These are phyloP conservation scores for Acanthurus tractus DNA, from an alignment of 2,797 vertebrate species.

Conservation along the genomic window DNA sequence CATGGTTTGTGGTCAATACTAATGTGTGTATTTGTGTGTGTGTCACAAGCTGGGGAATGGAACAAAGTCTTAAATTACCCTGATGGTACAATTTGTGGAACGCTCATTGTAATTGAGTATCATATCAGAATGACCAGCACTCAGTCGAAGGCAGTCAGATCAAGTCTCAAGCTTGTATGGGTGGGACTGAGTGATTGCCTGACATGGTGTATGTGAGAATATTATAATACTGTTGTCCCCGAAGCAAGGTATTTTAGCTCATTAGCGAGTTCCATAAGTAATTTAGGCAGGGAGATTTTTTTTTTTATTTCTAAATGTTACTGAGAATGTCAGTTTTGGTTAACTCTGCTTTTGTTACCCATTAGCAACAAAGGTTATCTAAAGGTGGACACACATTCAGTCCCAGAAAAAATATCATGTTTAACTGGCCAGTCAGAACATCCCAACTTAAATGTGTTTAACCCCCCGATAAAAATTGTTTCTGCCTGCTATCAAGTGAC, in stretches of 20 bases:
- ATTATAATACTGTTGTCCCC: constrained; percentile 26
- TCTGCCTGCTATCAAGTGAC: too few relatives aligned
- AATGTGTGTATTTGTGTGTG: constrained; percentile 39
- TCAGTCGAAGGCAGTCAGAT: constrained; percentile 29
- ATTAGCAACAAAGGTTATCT: too few relatives aligned
- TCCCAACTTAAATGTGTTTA: too few relatives aligned
- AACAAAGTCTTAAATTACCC: constrained; percentile 59
- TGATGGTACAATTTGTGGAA: constrained; percentile 54
- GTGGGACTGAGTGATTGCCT: constrained; percentile 14
- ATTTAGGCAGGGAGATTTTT: background rate
- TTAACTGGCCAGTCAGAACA: too few relatives aligned
- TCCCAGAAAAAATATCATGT: too few relatives aligned
- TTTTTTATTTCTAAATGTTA: too few relatives aligned
- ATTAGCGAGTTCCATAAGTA: constrained; percentile 37
- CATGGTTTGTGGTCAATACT: constrained; percentile 66
- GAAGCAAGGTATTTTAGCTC: constrained; percentile 44
- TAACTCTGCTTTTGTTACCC: too few relatives aligned
- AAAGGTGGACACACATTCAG: too few relatives aligned
- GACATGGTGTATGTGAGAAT: constrained; percentile 15
- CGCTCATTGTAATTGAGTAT: constrained; percentile 49
- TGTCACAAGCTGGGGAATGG: constrained; percentile 13
- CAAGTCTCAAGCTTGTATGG: constrained; percentile 33
- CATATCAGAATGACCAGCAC: constrained; percentile 46
- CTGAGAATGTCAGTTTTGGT: too few relatives aligned
- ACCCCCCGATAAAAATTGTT: too few relatives aligned